These are phyloP conservation scores for Phania funesta DNA, from an alignment of 2,888 invertebrate genomes.

Conservation along the genomic window DNA sequence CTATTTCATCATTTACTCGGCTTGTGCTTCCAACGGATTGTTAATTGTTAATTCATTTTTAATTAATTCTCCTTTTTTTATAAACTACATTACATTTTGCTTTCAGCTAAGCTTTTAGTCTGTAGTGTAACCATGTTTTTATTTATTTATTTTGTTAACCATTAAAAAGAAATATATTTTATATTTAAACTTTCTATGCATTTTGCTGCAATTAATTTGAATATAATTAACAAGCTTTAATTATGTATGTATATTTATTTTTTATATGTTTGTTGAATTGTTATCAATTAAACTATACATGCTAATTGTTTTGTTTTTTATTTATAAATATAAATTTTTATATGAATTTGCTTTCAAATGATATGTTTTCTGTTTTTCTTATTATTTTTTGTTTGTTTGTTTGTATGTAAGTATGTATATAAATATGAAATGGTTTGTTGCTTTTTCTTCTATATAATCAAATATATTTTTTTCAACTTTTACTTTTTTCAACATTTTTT, in stretches of 20 bases:
- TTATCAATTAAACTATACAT: slow-evolving; percentile 51
- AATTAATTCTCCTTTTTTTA: background rate
- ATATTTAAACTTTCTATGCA: slow-evolving; percentile 45
- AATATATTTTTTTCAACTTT: slow-evolving; percentile 8
- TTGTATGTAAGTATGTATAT: background rate
- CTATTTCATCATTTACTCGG: no score
- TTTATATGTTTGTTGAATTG: slow-evolving; percentile 27
- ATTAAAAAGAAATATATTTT: background rate
- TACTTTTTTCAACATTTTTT: background rate
- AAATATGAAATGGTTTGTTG: slow-evolving; percentile 43
- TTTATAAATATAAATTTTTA: slow-evolving; percentile 39
- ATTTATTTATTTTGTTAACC: slow-evolving; percentile 9
- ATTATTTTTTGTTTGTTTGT: no score
- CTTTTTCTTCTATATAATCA: slow-evolving; percentile 2
- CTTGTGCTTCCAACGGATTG: background rate
- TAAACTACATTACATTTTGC: slow-evolving; percentile 14
- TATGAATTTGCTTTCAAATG: slow-evolving; percentile 51
- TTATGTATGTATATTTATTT: slow-evolving; percentile 30
- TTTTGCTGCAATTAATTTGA: slow-evolving; percentile 13
- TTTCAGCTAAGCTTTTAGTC: slow-evolving; percentile 42
- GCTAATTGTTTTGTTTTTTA: slow-evolving; percentile 1
- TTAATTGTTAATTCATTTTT: background rate
- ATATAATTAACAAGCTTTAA: slow-evolving; percentile 63
- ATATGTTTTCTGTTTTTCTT: no score
- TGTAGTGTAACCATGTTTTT: background rate